phyloP scores from a whole-genome alignment of 2,888 invertebrate genomes.

The Thera obeliscata region DNA sequence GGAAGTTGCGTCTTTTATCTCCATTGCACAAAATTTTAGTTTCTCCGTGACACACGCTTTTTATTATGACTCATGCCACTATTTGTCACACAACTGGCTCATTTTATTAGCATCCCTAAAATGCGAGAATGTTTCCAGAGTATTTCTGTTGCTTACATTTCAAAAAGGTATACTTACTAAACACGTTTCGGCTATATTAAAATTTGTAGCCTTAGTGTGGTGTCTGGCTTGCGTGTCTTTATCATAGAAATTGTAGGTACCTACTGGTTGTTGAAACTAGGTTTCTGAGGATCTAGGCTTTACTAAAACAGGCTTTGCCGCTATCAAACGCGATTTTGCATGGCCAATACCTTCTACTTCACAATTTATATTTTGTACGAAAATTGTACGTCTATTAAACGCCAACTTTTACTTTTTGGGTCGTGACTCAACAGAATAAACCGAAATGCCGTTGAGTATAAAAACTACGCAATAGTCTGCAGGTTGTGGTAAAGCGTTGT shows the following conservation, averaged over 20 bases:
- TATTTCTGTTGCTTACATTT: neutral
- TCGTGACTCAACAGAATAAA: constrained; percentile 59
- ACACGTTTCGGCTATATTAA: neutral
- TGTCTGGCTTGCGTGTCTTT: constrained; percentile 38
- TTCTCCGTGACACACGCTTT: constrained; percentile 19
- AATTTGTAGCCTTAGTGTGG: neutral
- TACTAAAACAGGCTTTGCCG: constrained; percentile 30
- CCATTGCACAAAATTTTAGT: constrained; percentile 10
- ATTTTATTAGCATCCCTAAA: neutral
- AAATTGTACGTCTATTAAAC: constrained; percentile 53
- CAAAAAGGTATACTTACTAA: neutral
- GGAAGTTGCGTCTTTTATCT: constrained; percentile 8
- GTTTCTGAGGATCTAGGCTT: constrained; percentile 47
- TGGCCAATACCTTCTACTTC: constrained; percentile 35
- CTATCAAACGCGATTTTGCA: constrained; percentile 44
- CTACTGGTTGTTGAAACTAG: constrained; percentile 45
- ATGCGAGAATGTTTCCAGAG: neutral
- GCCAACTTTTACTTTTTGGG: constrained; percentile 67
- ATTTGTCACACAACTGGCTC: constrained; percentile 1
- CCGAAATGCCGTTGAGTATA: constrained; percentile 30
- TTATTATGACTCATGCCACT: constrained; percentile 15
- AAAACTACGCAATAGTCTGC: constrained; percentile 20
- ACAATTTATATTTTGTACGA: constrained; percentile 44
- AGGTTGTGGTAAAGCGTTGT: constrained; percentile 30
- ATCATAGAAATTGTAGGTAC: constrained; percentile 58